These are phyloP conservation scores for Drosophila simulans DNA, from an alignment of 1,140 invertebrate species.

Conservation along the genomic window DNA sequence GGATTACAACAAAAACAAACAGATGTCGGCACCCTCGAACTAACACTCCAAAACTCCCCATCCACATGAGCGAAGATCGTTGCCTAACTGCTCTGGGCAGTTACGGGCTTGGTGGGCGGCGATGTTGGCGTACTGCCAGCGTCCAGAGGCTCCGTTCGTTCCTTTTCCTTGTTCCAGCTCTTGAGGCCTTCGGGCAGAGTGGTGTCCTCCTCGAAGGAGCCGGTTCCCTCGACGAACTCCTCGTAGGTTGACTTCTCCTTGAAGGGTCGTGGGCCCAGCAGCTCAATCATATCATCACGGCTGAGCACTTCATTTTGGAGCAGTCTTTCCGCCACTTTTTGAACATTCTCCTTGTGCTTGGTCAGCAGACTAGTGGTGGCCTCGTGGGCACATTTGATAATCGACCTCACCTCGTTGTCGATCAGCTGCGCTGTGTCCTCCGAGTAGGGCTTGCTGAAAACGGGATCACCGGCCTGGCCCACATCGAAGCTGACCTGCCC, in stretches of 20 bases:
- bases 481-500: slow-evolving; percentile 98
- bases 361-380: slow-evolving; percentile 92
- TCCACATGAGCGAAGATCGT: background rate
- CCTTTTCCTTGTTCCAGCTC: slow-evolving; percentile 94
- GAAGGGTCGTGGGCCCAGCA: slow-evolving; percentile 97
- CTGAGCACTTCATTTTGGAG: slow-evolving; percentile 98
- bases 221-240: slow-evolving; percentile 99
- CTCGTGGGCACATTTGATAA: slow-evolving; percentile 93
- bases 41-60: slow-evolving; percentile 7
- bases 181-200: slow-evolving; percentile 97
- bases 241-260: slow-evolving; percentile 99
- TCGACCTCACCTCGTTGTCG: slow-evolving; percentile 94
- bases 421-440: slow-evolving; percentile 98
- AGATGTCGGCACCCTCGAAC: slow-evolving; percentile 13
- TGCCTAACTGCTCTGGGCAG: slow-evolving; percentile 52
- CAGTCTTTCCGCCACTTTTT: slow-evolving; percentile 97
- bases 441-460: slow-evolving; percentile 98
- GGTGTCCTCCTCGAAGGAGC: slow-evolving; percentile 98
- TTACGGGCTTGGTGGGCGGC: slow-evolving; percentile 66
- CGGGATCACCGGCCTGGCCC: slow-evolving; percentile 96
- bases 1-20: slow-evolving; percentile 47
- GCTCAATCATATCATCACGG: slow-evolving; percentile 98
- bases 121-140: slow-evolving; percentile 48
- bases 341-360: slow-evolving; percentile 94
- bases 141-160: slow-evolving; percentile 40